Evolutionary conservation across 2,113 vertebrate genomes (phyloP), one percentile per base, ranked within the genome.

Genomic region (Chaetodon auriga): DNA sequence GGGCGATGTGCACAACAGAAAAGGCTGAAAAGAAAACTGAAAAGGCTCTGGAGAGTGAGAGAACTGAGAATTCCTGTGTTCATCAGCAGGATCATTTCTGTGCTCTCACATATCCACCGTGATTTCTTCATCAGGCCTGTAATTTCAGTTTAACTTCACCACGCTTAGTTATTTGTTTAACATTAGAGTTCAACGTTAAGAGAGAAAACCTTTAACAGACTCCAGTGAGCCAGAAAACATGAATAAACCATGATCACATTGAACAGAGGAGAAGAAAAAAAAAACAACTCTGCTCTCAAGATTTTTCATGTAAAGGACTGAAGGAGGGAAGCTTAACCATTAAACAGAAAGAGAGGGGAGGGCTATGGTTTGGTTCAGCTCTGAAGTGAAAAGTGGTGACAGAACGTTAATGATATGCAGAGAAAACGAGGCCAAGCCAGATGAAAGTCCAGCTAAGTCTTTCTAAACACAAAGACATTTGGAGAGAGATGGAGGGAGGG

Each of bases 361-460:
- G 14, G 71, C 38, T 64, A 69, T 41, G 80, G 51, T 82, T 78
- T 66, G 38, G 48, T 82, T 72, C 11, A 68, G 58, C 43, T 68
- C 60, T 66, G 78, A 76, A 86, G 49, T 83, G 78, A 74, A 84
- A 90, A 75, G 75, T 43, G 80, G 70, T 78, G 64, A 82, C 66
- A 76, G 75, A 92, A 80, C 87, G 92, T 89, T 92, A 93, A 94
- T 92, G 83, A 90, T 89, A 92, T 91, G 88, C 85, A 86, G 80
- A 69, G 83, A 58, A 74, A 88, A 79, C 16, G 75, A 78, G 82
- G 83, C 79, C 75, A 81, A 35, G 65, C 72, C 79, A 76, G 82
- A 89, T 78, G 62, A 91, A 84, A 91, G 82, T 78, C 54, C 53
- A 84, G 45, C 80, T 76, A 30, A 81, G 75, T 82, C 83, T 87